Percentiles rank a stretch among this genome's conserved stretches.
phyloP scores from a whole-genome alignment of 1,140 invertebrate species.

The Macrotrachela quadricornifera region DNA sequence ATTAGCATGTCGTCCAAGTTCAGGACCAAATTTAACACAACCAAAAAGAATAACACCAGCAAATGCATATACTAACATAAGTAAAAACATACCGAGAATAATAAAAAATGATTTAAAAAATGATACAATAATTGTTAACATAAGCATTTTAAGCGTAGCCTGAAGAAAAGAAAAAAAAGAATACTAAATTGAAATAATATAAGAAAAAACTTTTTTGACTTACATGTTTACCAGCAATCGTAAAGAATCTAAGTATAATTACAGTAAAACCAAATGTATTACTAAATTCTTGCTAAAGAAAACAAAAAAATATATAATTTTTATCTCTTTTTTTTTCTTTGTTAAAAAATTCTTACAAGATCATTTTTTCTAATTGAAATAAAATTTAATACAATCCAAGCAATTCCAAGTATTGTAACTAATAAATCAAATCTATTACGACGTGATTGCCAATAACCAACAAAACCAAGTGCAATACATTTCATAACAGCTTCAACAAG shows the following conservation, averaged over 20 bases:
- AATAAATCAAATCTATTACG: constrained; percentile 91
- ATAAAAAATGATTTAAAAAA: constrained; percentile 99
- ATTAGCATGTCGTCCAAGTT: constrained; percentile 77
- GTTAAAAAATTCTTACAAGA: constrained; percentile 11
- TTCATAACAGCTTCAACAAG: constrained; percentile 76
- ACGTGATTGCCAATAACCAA: constrained; percentile 91
- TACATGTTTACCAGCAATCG: constrained; percentile 90
- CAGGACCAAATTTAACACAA: constrained; percentile 95
- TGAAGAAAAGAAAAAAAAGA: constrained; percentile 11
- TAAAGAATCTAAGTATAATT: constrained; percentile 91
- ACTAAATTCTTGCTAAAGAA: constrained; percentile 25
- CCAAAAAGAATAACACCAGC: constrained; percentile 95
- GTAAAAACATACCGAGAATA: constrained; percentile 95
- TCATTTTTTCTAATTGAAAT: constrained; percentile 9
- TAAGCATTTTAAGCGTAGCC: constrained; percentile 96
- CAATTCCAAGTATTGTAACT: constrained; percentile 78
- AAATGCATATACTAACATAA: constrained; percentile 94
- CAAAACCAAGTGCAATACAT: constrained; percentile 87
- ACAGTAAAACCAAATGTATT: constrained; percentile 93
- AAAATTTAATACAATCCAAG: constrained; percentile 56
- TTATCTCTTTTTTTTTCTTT: background rate
- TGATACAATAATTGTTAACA: constrained; percentile 88
- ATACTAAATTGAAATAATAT: background rate
- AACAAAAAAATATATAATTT: background rate
- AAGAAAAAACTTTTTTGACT: too few species aligned